Percentiles rank a stretch among this genome's conserved stretches.
Conservation (phyloP, 2,797 vertebrate genomes). For the Tenualosa ilisha region DNA sequence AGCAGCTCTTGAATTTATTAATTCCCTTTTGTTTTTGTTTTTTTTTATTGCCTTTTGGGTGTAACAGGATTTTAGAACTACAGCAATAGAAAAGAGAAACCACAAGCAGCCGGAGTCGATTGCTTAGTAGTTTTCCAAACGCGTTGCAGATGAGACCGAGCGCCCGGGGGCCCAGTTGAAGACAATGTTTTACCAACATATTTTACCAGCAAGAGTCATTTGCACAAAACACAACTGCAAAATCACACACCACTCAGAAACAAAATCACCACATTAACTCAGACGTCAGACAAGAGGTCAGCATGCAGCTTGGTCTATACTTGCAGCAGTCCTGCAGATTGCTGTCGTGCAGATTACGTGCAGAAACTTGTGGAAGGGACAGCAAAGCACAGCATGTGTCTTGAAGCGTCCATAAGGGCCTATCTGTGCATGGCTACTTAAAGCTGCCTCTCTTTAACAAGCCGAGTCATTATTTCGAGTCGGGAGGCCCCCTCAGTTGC, state of each 20-base stretch:
- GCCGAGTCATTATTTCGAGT: conserved; percentile 2
- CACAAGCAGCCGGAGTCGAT: background rate
- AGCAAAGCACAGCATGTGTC: background rate
- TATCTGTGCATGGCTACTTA: background rate
- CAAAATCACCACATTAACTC: background rate
- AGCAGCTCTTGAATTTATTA: background rate
- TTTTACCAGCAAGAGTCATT: background rate
- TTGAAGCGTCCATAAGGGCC: background rate
- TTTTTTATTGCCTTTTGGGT: conserved; percentile 5
- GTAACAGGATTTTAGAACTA: background rate
- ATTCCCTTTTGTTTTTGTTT: background rate
- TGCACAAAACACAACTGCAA: background rate
- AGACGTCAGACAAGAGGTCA: too few species aligned
- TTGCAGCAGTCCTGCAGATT: too few species aligned
- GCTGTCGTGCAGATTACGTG: too few species aligned
- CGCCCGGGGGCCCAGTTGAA: background rate
- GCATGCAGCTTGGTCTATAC: too few species aligned
- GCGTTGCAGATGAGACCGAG: background rate
- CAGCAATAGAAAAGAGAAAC: background rate
- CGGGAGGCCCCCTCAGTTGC: background rate
- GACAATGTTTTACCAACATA: background rate
- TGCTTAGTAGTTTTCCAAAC: background rate
- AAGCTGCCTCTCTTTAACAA: background rate
- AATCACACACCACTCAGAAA: background rate
- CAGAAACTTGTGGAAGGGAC: background rate